Conservation (phyloP, 92 coral and sea anemone genomes). For the Porites cylindrica region DNA sequence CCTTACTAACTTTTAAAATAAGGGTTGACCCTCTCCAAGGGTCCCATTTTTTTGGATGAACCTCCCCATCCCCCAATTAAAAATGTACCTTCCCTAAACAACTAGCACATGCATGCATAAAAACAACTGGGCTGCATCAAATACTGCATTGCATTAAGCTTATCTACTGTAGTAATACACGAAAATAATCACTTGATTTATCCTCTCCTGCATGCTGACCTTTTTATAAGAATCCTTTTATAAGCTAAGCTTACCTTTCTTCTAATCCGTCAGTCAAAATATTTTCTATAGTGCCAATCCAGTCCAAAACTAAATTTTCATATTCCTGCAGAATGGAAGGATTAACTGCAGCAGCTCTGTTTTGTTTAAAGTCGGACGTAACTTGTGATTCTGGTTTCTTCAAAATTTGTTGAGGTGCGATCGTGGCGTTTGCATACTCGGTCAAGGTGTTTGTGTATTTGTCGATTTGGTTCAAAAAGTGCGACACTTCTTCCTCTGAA, state of each 20-base stretch:
- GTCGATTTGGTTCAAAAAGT: conserved; percentile 93
- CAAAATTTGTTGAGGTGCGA: conserved; percentile 96
- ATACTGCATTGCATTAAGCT: too few relatives aligned
- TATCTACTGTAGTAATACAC: too few relatives aligned
- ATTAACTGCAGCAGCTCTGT: conserved; percentile 98
- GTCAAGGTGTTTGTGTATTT: conserved; percentile 88
- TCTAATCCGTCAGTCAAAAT: conserved; percentile 92
- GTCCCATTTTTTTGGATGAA: too few relatives aligned
- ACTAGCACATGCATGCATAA: too few relatives aligned
- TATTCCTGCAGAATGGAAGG: conserved; percentile 92
- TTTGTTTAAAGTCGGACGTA: conserved; percentile 96
- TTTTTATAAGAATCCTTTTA: too few relatives aligned
- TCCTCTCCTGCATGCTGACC: too few relatives aligned
- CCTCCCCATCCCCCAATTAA: too few relatives aligned
- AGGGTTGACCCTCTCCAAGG: too few relatives aligned
- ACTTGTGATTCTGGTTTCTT: conserved; percentile 95
- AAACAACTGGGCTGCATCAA: too few relatives aligned
- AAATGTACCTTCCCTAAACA: too few relatives aligned
- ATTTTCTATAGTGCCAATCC: conserved; percentile 93
- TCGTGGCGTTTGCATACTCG: conserved; percentile 92
- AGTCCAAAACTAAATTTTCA: conserved; percentile 90
- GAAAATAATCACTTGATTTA: too few relatives aligned
- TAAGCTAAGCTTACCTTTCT: conserved; percentile 64
- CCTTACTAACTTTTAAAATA: too few relatives aligned
- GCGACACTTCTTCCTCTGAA: conserved; percentile 80